Evolutionary conservation across 2,797 vertebrate species (phyloP).

Genomic region (Chrosomus eos): DNA sequence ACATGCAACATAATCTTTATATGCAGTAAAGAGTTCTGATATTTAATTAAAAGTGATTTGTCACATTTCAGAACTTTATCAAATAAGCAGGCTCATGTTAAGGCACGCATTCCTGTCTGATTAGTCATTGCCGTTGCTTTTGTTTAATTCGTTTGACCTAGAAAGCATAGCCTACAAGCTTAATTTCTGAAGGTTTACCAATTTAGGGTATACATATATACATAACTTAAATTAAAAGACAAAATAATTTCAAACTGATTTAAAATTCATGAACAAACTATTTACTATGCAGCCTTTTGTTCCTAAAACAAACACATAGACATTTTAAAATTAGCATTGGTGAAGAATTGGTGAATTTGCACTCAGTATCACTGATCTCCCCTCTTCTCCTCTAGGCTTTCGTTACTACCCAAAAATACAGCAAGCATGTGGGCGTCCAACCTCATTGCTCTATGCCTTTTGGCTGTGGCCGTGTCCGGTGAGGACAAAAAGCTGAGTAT

Average conservation of each 20-base stretch:
- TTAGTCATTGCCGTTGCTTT: conserved; percentile 12
- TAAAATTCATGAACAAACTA: conserved; percentile 11
- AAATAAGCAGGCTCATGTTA: not conserved
- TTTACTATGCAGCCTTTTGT: not conserved
- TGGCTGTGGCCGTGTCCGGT: conserved; percentile 71
- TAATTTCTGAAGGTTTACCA: not conserved
- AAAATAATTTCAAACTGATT: not conserved
- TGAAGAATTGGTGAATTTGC: conserved; percentile 26
- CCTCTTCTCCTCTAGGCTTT: conserved; percentile 69
- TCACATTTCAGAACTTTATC: conserved; percentile 9
- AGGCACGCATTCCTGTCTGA: conserved; percentile 11
- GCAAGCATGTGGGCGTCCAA: conserved; percentile 84
- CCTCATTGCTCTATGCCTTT: conserved; percentile 76
- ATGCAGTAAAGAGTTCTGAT: not conserved
- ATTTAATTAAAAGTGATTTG: conserved; percentile 7
- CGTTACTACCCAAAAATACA: conserved; percentile 51
- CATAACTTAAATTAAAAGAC: not conserved
- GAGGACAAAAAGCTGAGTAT: conserved; percentile 85
- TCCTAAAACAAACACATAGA: conserved; percentile 14
- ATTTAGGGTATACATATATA: not conserved
- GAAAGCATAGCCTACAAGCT: not conserved
- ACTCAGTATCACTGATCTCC: conserved; percentile 8
- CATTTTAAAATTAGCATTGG: not conserved
- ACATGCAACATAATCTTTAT: not conserved
- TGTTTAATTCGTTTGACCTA: not conserved